Conservation (phyloP, 2,888 invertebrate species). For the Leptothorax acervorum region DNA sequence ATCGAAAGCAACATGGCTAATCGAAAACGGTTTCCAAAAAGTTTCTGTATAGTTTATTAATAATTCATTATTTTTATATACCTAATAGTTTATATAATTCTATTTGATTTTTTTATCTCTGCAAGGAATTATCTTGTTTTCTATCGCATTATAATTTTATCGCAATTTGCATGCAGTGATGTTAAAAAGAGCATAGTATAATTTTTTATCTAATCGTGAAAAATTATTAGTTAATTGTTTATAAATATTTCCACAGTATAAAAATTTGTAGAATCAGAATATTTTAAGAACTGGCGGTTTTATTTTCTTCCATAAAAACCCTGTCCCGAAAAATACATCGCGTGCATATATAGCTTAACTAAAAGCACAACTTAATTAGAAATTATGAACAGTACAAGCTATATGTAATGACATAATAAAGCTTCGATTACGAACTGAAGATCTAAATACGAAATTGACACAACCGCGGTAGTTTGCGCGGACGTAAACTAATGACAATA, state of each 20-base stretch:
- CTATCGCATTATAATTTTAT: neutral
- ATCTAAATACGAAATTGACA: neutral
- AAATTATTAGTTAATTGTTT: neutral
- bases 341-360: neutral
- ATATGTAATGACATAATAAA: neutral
- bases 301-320: neutral
- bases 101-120: neutral
- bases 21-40: neutral
- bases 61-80: neutral
- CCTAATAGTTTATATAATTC: neutral
- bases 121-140: neutral
- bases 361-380: neutral
- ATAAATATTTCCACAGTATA: neutral
- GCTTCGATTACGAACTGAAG: neutral
- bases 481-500: slow-evolving; percentile 34
- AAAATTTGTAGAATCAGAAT: neutral
- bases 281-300: neutral
- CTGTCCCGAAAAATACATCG: neutral
- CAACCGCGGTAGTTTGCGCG: slow-evolving; percentile 3
- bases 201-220: neutral
- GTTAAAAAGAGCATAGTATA: neutral
- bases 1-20: neutral
- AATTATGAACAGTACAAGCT: neutral
- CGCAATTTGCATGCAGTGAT: neutral
- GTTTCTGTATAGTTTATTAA: neutral